Conservation (phyloP, 2,797 vertebrate genomes). For the Agapornis canus region DNA sequence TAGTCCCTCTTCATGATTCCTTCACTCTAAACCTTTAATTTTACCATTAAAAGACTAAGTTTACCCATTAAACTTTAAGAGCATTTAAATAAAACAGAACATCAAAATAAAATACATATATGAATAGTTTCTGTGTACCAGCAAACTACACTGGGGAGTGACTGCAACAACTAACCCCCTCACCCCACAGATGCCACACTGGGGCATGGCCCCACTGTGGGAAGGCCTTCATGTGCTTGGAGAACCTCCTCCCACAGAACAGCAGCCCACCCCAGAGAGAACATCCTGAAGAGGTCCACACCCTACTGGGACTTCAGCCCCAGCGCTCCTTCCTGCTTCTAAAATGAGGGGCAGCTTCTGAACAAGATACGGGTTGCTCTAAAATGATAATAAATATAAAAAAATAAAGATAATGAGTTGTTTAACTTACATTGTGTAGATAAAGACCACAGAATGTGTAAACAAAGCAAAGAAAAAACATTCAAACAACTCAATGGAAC, state of each 20-base stretch:
- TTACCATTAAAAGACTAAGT: neutral
- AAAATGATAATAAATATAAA: neutral
- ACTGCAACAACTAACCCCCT: neutral
- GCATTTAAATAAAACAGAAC: neutral
- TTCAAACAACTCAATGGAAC: neutral
- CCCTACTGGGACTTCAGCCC: neutral
- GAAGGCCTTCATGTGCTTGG: neutral
- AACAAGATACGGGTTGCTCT: neutral
- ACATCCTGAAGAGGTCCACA: neutral
- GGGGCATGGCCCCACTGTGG: rapidly evolving
- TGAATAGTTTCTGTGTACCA: neutral
- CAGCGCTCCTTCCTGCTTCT: neutral
- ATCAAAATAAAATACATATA: neutral
- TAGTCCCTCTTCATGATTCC: neutral
- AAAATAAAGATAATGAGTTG: neutral
- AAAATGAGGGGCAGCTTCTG: neutral
- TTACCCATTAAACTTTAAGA: neutral
- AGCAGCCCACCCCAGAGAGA: rapidly evolving
- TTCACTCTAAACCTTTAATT: neutral
- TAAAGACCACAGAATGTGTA: neutral
- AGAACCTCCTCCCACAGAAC: neutral
- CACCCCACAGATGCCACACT: rapidly evolving
- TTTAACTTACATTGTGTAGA: neutral
- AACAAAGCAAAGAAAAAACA: neutral
- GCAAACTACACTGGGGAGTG: rapidly evolving